A percentile compares a stretch with the other conserved stretches of the same genome.
These are phyloP conservation scores for Glaucidium brasilianum DNA, from an alignment of 2,113 vertebrate species.

Conservation along the genomic window DNA sequence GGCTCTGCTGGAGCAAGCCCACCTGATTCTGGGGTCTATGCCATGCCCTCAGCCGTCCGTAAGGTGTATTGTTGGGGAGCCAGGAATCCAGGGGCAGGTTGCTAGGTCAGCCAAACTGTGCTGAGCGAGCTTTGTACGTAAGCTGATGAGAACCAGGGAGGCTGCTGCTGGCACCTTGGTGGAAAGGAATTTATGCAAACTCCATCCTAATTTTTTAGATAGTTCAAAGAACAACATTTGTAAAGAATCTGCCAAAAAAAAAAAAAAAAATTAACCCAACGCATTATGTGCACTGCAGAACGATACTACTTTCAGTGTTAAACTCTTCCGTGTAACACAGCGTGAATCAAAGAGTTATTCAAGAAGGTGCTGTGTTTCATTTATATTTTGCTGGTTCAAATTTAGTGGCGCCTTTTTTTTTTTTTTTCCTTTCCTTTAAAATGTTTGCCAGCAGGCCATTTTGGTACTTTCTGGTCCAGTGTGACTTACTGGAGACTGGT, in stretches of 20 bases:
- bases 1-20: not conserved
- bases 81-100: not conserved
- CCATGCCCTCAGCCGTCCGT: not conserved
- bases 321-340: not conserved
- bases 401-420: not conserved
- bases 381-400: not conserved
- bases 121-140: not conserved
- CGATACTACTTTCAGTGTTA: not conserved
- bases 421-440: not conserved
- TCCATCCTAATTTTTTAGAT: not conserved
- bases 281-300: not conserved
- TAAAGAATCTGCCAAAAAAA: not conserved
- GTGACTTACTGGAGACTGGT: not conserved
- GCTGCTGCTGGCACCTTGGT: not conserved
- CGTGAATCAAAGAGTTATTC: not conserved
- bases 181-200: not conserved
- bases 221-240: not conserved
- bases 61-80: not conserved
- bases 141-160: not conserved
- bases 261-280: not conserved
- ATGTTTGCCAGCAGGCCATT: not conserved
- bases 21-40: accelerated
- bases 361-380: not conserved
- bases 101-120: not conserved
- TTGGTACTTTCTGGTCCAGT: not conserved